These are phyloP conservation scores for Cotesia vestalis DNA, from an alignment of 1,140 invertebrate genomes.

Conservation along the genomic window DNA sequence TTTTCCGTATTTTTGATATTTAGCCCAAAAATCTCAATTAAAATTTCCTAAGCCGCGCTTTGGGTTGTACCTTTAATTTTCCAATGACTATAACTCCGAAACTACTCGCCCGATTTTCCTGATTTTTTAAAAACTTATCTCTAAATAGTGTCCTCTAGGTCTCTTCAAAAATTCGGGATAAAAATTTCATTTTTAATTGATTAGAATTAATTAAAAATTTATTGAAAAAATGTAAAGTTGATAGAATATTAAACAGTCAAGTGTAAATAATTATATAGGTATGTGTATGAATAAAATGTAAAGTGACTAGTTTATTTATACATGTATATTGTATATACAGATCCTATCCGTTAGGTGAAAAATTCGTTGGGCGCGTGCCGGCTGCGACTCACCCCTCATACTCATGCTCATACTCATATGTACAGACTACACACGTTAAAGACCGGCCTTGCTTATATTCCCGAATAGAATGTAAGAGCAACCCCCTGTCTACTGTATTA, in stretches of 20 bases:
- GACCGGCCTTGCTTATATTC: slow-evolving; percentile 20
- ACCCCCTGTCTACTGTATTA: slow-evolving; percentile 29
- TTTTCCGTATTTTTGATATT: too few species aligned
- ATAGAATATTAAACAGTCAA: background rate
- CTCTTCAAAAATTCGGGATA: too few species aligned
- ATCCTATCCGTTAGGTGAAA: slow-evolving; percentile 53
- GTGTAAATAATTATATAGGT: slow-evolving; percentile 19
- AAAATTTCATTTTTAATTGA: too few species aligned
- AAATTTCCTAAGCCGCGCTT: too few species aligned
- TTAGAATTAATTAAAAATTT: background rate
- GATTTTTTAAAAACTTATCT: too few species aligned
- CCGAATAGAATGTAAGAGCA: slow-evolving; percentile 25
- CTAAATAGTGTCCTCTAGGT: too few species aligned
- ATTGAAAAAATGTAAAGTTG: too few species aligned
- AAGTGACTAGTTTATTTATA: background rate
- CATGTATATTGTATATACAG: slow-evolving; percentile 4
- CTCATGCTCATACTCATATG: slow-evolving; percentile 11
- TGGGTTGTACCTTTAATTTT: too few species aligned
- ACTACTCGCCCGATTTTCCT: too few species aligned
- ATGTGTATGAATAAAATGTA: background rate
- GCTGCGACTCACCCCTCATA: slow-evolving; percentile 53
- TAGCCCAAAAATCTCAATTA: too few species aligned
- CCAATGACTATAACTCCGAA: too few species aligned
- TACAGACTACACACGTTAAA: background rate
- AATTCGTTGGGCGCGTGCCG: slow-evolving; percentile 59